Conservation (phyloP, 2,888 invertebrate genomes). For the Synergus itoensis region DNA sequence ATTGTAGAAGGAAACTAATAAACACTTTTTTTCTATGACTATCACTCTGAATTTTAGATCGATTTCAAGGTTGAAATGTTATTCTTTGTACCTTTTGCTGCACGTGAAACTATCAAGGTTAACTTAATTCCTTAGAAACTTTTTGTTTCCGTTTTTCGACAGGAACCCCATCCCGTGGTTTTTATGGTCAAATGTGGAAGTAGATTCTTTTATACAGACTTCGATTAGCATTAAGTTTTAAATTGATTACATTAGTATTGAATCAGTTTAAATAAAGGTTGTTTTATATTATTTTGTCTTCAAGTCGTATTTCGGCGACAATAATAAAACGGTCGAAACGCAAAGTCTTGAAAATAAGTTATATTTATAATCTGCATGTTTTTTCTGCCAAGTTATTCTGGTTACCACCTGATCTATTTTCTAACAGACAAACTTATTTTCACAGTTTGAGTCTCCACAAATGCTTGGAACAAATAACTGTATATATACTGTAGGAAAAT, state of each 20-base stretch:
- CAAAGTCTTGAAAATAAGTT: neutral
- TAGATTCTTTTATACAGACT: neutral
- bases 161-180: neutral
- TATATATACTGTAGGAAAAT: neutral
- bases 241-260: too few species aligned
- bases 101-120: neutral
- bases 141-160: neutral
- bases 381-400: neutral
- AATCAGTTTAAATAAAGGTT: too few species aligned
- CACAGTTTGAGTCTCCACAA: neutral
- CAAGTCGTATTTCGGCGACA: neutral
- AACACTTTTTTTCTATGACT: neutral
- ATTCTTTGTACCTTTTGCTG: neutral
- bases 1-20: neutral
- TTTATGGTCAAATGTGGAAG: neutral
- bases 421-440: neutral
- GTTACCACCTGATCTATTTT: neutral
- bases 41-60: neutral
- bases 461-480: neutral
- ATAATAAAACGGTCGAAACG: neutral
- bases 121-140: neutral
- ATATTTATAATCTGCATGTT: constrained; percentile 2
- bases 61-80: constrained; percentile 7
- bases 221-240: too few species aligned
- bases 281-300: neutral